A percentile compares a stretch with the other conserved stretches of the same genome.
Evolutionary conservation across 2,797 vertebrate species (phyloP).

Genomic region (Lepilemur ruficaudatus): DNA sequence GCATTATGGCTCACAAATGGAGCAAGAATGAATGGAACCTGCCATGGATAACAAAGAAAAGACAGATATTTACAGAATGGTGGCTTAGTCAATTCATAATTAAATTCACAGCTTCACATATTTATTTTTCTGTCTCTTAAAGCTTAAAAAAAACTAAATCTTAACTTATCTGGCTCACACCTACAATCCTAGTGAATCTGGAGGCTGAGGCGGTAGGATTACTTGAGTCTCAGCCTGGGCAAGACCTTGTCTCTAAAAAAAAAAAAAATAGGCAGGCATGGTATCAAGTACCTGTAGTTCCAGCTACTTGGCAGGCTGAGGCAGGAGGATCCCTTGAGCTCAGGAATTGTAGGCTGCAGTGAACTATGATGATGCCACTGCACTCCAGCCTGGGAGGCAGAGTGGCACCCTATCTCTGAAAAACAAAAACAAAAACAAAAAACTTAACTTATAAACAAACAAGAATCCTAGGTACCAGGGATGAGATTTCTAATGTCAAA

Average conservation of each 20-base stretch:
- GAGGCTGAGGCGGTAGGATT: too few species aligned
- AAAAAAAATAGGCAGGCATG: too few species aligned
- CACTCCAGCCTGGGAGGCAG: neutral
- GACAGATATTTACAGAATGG: neutral
- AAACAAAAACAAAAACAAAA: neutral
- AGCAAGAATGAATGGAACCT: neutral
- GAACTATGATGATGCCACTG: neutral
- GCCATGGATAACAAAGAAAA: neutral
- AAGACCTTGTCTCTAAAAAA: too few species aligned
- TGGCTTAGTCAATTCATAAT: neutral
- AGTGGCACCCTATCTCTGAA: neutral
- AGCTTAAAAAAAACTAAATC: constrained; percentile 23
- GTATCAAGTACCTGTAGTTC: too few species aligned
- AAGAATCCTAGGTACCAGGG: neutral
- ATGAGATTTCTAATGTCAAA: constrained; percentile 1
- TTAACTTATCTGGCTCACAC: neutral
- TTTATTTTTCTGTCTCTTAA: constrained; percentile 38
- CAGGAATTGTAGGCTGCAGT: neutral
- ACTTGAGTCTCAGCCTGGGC: too few species aligned
- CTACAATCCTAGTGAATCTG: neutral
- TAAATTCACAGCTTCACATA: neutral
- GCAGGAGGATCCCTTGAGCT: neutral
- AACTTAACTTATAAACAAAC: neutral
- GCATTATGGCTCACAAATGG: neutral
- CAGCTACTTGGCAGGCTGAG: neutral